Evolutionary conservation across 2,113 vertebrate genomes (phyloP).

Genomic region (Camelus dromedarius): DNA sequence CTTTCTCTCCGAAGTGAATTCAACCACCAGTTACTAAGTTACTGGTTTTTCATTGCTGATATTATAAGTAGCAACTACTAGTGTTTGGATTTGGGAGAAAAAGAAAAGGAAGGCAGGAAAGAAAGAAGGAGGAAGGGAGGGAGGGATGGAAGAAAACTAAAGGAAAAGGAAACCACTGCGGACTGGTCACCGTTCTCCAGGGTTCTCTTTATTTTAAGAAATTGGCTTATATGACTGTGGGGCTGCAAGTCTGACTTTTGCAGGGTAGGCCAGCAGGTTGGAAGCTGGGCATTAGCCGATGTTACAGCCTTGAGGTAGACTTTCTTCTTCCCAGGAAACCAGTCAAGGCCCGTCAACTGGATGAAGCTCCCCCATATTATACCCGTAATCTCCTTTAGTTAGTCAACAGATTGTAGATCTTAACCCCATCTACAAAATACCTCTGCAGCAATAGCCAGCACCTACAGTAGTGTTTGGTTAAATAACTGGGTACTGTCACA

Average conservation of each 20-base stretch:
- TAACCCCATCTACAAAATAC: background rate
- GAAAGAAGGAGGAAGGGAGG: background rate
- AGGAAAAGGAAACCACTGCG: background rate
- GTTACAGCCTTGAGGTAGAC: background rate
- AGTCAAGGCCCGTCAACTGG: background rate
- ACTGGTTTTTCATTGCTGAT: background rate
- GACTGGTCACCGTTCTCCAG: background rate
- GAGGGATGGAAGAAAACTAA: background rate
- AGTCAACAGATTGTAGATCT: background rate
- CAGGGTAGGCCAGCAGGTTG: background rate
- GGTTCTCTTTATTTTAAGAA: background rate
- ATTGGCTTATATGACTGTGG: fast-evolving
- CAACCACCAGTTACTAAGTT: too few relatives aligned
- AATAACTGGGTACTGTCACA: background rate
- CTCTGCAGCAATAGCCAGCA: background rate
- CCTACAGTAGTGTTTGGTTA: background rate
- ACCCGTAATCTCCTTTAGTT: background rate
- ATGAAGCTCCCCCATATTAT: background rate
- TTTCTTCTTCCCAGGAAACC: background rate
- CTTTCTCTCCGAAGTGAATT: background rate
- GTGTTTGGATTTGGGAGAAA: background rate
- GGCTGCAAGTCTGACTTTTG: background rate
- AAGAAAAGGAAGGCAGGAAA: background rate
- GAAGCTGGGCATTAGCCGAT: background rate
- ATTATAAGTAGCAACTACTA: background rate